Evolutionary conservation across 2,888 invertebrate genomes (phyloP), one percentile per base, ranked within the genome.

Genomic region (Linyphia triangularis): DNA sequence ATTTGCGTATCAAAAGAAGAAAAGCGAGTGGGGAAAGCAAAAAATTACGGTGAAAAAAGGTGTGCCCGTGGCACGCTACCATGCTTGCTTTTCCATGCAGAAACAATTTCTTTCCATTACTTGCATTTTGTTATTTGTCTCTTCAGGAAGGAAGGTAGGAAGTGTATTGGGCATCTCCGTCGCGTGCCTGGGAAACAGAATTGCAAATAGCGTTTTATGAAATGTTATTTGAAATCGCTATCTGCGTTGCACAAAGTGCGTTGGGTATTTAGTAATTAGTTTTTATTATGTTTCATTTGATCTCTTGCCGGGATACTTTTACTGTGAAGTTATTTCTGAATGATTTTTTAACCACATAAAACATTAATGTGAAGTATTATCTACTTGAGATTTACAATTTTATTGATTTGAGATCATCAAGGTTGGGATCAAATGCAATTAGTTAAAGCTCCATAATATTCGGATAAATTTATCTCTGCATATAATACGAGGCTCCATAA

Each of bases 61-160:
- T 79, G 79, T 51, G 57, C 65, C 57, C 28, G 22, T 63, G 51
- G 79, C 43, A 79, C 65, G 72, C 63, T 33, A 72, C 28, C 65
- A 61, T 65, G 63, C 72, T 72, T 86, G 85, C 73, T 78, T 30
- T 51, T 3, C 81, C 59, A 86, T 57, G 86, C 86, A 81, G 86
- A 86, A 86, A 86, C 75, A 73, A 81, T 86, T 86, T 75, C 67
- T 75, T 37, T 57, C 37, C 30, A n/a, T 72, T 85, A 51, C 37
- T 86, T 79, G 4, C 22, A 22, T 57, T 67, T 61, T 51, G 13
- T 43, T 57, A 33, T 75, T 69, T 72, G 28, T 59, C n/a, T 51
- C 75, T 37, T 28, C 7, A 33, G 30, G 61, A 43, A 61, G 72
- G 79, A 65, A 77, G 79, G 33, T 70, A 79, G 70, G 79, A 79